phyloP scores from a whole-genome alignment of 2,888 invertebrate genomes.

The Sepioteuthis lessoniana region DNA sequence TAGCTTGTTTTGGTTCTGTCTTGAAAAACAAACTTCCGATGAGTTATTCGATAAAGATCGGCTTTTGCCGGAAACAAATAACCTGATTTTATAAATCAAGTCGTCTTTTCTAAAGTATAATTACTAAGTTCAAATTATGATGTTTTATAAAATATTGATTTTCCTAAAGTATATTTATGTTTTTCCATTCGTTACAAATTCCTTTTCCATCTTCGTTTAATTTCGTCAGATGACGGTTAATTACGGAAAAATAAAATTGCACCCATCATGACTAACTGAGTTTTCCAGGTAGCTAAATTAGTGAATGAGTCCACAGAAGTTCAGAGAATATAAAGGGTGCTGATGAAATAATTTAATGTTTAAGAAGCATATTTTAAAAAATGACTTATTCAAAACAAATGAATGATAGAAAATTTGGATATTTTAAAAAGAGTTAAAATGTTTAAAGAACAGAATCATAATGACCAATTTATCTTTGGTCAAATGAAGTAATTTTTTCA shows the following conservation, averaged over 20 bases:
- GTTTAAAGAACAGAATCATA: too few species aligned
- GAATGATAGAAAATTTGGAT: too few species aligned
- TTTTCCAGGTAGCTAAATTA: not conserved
- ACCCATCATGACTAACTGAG: not conserved
- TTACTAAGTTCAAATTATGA: not conserved
- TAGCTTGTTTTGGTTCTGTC: conserved; percentile 11
- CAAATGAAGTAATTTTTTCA: too few species aligned
- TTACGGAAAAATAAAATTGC: not conserved
- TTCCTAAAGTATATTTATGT: not conserved
- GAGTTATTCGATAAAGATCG: not conserved
- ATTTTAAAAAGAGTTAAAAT: too few species aligned
- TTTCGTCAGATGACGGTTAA: not conserved
- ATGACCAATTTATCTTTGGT: too few species aligned
- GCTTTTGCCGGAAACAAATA: not conserved
- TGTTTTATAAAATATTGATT: not conserved
- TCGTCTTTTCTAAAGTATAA: not conserved
- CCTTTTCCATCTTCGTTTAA: not conserved
- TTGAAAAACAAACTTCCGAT: not conserved
- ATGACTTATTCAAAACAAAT: too few species aligned
- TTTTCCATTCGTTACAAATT: not conserved
- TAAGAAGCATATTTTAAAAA: too few species aligned
- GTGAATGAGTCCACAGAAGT: not conserved
- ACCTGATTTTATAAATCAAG: not conserved
- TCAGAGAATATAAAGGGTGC: too few species aligned
- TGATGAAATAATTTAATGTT: too few species aligned